Evolutionary conservation across 2,888 invertebrate genomes (phyloP), one percentile per base, ranked within the genome.

Genomic region (Trachelus tabidus): DNA sequence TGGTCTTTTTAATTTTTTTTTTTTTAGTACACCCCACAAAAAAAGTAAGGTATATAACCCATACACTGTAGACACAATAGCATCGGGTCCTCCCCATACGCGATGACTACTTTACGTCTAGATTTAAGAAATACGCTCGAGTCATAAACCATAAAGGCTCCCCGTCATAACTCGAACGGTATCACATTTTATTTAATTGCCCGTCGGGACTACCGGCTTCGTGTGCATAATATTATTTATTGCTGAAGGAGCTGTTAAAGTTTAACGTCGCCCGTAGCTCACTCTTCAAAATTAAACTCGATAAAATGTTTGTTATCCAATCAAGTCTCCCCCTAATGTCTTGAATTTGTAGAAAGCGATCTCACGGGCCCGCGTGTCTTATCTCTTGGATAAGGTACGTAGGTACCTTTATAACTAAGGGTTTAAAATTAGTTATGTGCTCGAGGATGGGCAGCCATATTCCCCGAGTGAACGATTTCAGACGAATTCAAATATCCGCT

Each of bases 151-250:
- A 90, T 91, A 90, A 91, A 91, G 91, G 90, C 90, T 90, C 89
- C 83, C 83, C 88, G 91, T 89, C 90, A 91, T 91, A 91, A 91
- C 91, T 91, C 87, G 89, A 88, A 88, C 89, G 89, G 89, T 89
- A 90, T 91, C 90, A 87, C 90, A 89, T 91, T 91, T 91, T 91
- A 91, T 91, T 91, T 91, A 91, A 91, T 91, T 91, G 91, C 90
- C 88, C 80, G 84, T 3, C n/a, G 86, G 86, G 85, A 86, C 84
- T 85, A 77, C 68, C 79, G 77, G 77, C 82, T 83, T 83, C 83
- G 86, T 87, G 87, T 90, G 91, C 90, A 90, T 91, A 90, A 91
- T 90, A 90, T 91, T 91, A 91, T 91, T 91, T 91, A 91, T 91
- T 90, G 86, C 90, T 87, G 82, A 90, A 90, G 89, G 87, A 87